phyloP scores from a whole-genome alignment of 1,140 invertebrate genomes.

The Dreissena polymorpha region DNA sequence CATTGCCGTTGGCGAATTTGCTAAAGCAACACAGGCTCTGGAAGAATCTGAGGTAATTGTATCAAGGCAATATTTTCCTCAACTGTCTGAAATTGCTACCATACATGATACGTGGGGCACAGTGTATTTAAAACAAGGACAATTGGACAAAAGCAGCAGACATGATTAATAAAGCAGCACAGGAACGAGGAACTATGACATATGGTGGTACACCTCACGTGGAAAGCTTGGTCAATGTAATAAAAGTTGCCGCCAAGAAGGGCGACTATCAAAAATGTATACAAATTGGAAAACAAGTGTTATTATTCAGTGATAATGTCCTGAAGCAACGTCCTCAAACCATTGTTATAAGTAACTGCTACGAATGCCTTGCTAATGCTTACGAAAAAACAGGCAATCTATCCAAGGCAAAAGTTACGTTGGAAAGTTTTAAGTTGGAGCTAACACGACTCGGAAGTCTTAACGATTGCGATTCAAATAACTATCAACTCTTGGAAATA shows the following conservation, averaged over 20 bases:
- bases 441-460: too few relatives aligned
- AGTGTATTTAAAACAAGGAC: not conserved
- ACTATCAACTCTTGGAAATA: too few relatives aligned
- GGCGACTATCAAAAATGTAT: constrained; percentile 2
- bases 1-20: not conserved
- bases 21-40: constrained; percentile 14
- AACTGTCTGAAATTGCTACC: not conserved
- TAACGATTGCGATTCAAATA: too few relatives aligned
- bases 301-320: constrained; percentile 15
- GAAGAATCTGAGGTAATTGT: constrained; percentile 34
- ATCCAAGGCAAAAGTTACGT: too few relatives aligned
- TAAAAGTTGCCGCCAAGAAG: not conserved
- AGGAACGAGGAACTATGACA: constrained; percentile 8
- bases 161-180: constrained; percentile 26
- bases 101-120: constrained; percentile 43
- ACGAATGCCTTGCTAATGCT: constrained; percentile 14
- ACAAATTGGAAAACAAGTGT: constrained; percentile 16
- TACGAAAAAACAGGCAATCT: too few relatives aligned
- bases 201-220: constrained; percentile 8
- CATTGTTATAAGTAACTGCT: constrained; percentile 21
- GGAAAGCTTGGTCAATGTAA: constrained; percentile 43
- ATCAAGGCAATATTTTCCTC: not conserved
- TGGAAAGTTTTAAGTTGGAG: too few relatives aligned
- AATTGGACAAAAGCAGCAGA: constrained; percentile 17
- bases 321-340: constrained; percentile 23